These are phyloP conservation scores for Syngnathus floridae DNA, from an alignment of 2,113 vertebrate genomes.

Conservation along the genomic window DNA sequence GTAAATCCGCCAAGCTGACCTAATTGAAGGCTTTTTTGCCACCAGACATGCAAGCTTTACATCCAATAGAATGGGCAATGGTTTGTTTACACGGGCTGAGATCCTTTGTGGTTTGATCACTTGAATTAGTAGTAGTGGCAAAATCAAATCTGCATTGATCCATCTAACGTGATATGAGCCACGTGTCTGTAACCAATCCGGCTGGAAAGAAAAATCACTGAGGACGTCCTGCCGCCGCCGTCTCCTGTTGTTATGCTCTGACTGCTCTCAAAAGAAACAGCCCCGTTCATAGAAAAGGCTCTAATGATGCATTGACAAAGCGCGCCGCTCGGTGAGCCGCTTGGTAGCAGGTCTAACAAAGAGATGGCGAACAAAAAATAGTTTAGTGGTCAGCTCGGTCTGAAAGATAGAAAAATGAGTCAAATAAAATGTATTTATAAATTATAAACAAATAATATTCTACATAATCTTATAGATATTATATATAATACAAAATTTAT, in stretches of 20 bases:
- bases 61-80: no score
- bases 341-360: neutral
- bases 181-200: slow-evolving; percentile 22
- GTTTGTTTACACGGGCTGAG: no score
- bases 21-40: neutral
- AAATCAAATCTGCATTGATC: slow-evolving; percentile 30
- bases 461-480: no score
- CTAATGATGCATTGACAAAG: neutral
- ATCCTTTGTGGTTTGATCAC: no score
- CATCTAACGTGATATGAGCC: slow-evolving; percentile 14
- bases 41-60: no score
- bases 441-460: no score
- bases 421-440: neutral
- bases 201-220: slow-evolving; percentile 39
- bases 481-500: no score
- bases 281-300: neutral
- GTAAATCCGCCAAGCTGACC: neutral
- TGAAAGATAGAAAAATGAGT: neutral
- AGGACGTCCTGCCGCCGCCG: slow-evolving; percentile 16
- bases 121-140: neutral
- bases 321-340: neutral
- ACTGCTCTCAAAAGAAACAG: neutral
- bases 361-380: neutral
- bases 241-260: neutral
- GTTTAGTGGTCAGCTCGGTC: neutral